phyloP scores from a whole-genome alignment of 2,113 vertebrate genomes.

The Pseudolaguvia tuberculata region DNA sequence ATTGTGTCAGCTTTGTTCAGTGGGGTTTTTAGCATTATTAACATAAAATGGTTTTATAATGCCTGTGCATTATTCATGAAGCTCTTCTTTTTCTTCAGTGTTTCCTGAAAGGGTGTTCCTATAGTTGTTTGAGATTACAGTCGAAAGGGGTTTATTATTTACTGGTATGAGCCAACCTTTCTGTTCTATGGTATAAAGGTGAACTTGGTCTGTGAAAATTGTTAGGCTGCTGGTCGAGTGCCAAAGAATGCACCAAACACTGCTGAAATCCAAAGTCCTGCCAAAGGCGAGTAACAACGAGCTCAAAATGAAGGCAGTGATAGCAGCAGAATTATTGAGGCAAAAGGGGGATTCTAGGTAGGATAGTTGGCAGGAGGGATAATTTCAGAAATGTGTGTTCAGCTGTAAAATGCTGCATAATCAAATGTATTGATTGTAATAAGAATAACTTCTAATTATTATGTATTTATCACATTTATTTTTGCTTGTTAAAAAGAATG shows the following conservation, averaged over 20 bases:
- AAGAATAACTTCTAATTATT: too few relatives aligned
- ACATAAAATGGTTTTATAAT: not conserved
- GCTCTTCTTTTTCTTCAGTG: not conserved
- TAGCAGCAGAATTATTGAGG: not conserved
- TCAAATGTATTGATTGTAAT: too few relatives aligned
- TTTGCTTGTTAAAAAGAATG: too few relatives aligned
- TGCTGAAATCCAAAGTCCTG: conserved; percentile 53
- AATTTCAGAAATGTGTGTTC: not conserved
- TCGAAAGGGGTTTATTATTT: conserved; percentile 11
- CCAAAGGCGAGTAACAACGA: conserved; percentile 56
- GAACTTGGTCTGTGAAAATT: conserved; percentile 44
- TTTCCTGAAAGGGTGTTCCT: not conserved
- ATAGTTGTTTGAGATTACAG: not conserved
- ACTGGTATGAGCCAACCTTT: conserved; percentile 9
- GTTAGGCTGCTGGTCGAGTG: conserved; percentile 35
- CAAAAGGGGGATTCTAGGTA: conserved; percentile 13
- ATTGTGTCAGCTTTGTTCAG: not conserved
- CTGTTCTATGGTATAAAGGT: conserved; percentile 26
- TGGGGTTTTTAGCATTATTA: not conserved
- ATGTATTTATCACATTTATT: too few relatives aligned
- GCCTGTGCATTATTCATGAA: not conserved
- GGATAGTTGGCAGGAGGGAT: not conserved
- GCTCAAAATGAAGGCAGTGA: not conserved
- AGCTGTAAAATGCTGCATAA: not conserved
- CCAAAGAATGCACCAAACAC: conserved; percentile 50